phyloP scores from a whole-genome alignment of 1,140 invertebrate species.

The Drosophila yakuba region DNA sequence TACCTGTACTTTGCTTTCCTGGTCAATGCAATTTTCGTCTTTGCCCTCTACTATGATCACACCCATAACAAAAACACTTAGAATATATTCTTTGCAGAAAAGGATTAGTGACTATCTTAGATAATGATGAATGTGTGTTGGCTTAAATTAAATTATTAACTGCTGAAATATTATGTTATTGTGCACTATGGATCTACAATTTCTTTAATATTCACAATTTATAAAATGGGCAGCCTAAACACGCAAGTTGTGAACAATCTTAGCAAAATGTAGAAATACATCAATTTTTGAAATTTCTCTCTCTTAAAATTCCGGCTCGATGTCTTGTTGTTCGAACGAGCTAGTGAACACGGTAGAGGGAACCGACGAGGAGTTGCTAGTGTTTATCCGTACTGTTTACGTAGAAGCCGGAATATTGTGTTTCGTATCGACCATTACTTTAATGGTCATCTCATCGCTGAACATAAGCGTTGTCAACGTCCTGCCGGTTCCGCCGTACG shows the following conservation, averaged over 20 bases:
- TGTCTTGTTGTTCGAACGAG: background rate
- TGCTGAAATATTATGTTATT: no score
- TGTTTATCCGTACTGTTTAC: background rate
- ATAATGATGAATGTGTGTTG: no score
- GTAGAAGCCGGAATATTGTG: background rate
- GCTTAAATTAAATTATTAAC: no score
- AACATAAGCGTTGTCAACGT: background rate
- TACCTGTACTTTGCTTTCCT: slow-evolving; percentile 17
- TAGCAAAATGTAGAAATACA: background rate
- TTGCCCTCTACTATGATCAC: background rate
- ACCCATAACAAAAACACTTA: no score
- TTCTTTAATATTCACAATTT: no score
- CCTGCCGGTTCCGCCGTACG: slow-evolving; percentile 2
- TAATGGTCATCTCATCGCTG: background rate
- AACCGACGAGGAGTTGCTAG: background rate
- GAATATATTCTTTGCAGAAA: no score
- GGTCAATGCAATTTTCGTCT: background rate
- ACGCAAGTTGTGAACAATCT: background rate
- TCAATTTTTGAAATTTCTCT: background rate
- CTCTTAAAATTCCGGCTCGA: background rate
- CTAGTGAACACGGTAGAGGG: background rate
- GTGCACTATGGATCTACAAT: no score
- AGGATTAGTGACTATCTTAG: no score
- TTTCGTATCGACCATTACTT: background rate
- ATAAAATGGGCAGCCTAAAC: no score